These are phyloP conservation scores for Cheirogaleus medius DNA, from an alignment of 2,113 vertebrate genomes.

Conservation along the genomic window DNA sequence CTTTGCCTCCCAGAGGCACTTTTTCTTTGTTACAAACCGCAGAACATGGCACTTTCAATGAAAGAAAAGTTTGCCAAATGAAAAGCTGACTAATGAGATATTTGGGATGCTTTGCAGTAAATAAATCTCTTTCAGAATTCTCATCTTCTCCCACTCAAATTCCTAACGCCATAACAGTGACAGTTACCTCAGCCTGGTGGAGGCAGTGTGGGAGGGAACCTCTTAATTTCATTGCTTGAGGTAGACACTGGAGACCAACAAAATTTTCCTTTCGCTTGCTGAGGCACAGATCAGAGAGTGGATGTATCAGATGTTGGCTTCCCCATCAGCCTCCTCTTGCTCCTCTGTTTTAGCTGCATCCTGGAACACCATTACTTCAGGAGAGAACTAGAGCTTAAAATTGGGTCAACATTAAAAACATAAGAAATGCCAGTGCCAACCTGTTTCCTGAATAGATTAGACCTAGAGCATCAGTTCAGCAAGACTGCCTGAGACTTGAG, in stretches of 20 bases:
- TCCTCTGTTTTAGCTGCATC: background rate
- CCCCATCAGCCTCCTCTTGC: background rate
- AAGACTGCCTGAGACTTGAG: background rate
- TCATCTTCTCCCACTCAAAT: slow-evolving; percentile 67
- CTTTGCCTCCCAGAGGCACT: background rate
- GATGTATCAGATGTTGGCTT: background rate
- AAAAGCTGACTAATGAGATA: slow-evolving; percentile 72
- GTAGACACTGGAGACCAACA: slow-evolving; percentile 11
- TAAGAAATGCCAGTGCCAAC: background rate
- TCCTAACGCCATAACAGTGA: slow-evolving; percentile 15
- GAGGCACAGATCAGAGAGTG: slow-evolving; percentile 28
- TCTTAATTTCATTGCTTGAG: slow-evolving; percentile 50
- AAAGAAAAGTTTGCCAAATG: slow-evolving; percentile 62
- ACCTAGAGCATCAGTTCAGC: background rate
- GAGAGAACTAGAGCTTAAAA: slow-evolving; percentile 60
- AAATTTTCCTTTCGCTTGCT: slow-evolving; percentile 16
- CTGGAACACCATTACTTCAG: slow-evolving; percentile 32
- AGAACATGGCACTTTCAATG: slow-evolving; percentile 50
- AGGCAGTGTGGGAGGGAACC: slow-evolving; percentile 14
- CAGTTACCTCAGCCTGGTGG: slow-evolving; percentile 40
- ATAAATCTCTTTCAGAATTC: slow-evolving; percentile 66
- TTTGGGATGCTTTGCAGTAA: slow-evolving; percentile 68
- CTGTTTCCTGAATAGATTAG: slow-evolving; percentile 33
- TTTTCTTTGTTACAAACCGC: slow-evolving; percentile 3
- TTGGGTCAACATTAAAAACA: slow-evolving; percentile 42